Conservation (phyloP, 2,113 vertebrate genomes). For the Stictonetta naevosa region DNA sequence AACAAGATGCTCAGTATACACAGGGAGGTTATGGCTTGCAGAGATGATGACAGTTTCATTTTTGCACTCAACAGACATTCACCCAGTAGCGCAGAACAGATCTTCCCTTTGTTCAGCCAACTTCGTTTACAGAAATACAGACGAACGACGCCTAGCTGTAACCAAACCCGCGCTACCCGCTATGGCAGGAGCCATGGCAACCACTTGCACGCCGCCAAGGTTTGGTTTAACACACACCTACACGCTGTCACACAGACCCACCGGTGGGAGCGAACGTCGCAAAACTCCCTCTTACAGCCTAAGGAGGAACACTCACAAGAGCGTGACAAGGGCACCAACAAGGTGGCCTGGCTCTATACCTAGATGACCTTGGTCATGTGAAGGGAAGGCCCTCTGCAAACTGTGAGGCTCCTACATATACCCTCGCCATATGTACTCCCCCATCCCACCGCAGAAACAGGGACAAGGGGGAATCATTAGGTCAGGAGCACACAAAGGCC, state of each 20-base stretch:
- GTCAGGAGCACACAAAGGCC: not conserved
- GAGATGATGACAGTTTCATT: not conserved
- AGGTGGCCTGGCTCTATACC: not conserved
- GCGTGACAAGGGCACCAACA: not conserved
- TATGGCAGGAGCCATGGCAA: not conserved
- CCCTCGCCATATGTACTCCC: not conserved
- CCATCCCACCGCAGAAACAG: not conserved
- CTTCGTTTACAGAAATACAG: not conserved
- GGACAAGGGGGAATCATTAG: not conserved
- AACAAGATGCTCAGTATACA: not conserved
- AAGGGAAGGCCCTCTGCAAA: not conserved
- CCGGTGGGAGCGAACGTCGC: accelerated
- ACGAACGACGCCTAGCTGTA: not conserved
- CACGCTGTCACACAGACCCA: not conserved
- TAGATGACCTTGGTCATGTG: not conserved
- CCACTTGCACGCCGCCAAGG: not conserved
- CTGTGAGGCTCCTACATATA: not conserved
- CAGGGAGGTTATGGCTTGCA: not conserved
- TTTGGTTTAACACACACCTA: not conserved
- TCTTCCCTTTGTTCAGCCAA: not conserved
- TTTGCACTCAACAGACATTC: not conserved
- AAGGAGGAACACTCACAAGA: not conserved
- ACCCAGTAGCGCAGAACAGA: not conserved
- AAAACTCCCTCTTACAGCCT: not conserved
- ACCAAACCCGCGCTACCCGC: not conserved